Conservation (phyloP, 2,797 vertebrate species). For the Mareca penelope region DNA sequence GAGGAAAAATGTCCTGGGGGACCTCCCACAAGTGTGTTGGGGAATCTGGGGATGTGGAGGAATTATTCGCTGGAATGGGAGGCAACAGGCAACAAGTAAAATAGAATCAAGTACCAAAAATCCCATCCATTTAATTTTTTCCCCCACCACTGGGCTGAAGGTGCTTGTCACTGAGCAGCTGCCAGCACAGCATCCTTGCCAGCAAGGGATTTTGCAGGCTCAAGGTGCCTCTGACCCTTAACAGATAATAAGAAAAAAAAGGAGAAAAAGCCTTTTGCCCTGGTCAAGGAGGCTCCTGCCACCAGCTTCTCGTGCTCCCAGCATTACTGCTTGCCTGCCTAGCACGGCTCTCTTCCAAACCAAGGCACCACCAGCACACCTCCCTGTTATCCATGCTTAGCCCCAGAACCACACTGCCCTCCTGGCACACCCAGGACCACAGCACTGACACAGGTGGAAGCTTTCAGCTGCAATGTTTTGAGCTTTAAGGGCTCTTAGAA, state of each 20-base stretch:
- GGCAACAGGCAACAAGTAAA: neutral
- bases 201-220: neutral
- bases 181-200: neutral
- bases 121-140: conserved; percentile 20
- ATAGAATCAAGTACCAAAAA: neutral
- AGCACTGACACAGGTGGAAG: neutral
- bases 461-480: neutral
- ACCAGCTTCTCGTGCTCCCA: too few relatives aligned
- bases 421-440: neutral
- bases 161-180: neutral
- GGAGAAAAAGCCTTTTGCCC: too few relatives aligned
- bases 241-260: neutral
- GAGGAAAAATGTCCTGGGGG: neutral
- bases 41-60: neutral
- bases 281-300: too few relatives aligned
- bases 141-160: neutral
- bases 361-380: too few relatives aligned
- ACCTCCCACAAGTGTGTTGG: neutral
- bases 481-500: neutral
- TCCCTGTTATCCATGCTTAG: too few relatives aligned
- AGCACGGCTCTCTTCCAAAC: too few relatives aligned
- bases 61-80: neutral
- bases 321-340: too few relatives aligned
- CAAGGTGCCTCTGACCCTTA: neutral
- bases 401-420: too few relatives aligned